Percentiles rank a stretch among this genome's conserved stretches.
These are phyloP conservation scores for Macrotis lagotis DNA, from an alignment of 2,113 vertebrate species.

Conservation along the genomic window DNA sequence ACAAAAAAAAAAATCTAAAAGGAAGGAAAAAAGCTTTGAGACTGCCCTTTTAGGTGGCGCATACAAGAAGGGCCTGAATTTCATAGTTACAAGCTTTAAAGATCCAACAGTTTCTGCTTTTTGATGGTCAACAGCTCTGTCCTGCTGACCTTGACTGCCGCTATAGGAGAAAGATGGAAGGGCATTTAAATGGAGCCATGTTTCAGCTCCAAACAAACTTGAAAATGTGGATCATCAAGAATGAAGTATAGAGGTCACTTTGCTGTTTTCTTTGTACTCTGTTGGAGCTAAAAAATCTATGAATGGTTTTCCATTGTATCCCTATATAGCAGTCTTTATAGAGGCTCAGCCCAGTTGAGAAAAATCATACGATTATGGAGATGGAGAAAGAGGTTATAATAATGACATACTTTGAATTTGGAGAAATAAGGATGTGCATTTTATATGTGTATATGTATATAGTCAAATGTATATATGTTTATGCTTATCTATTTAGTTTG, in stretches of 20 bases:
- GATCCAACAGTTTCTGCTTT: slow-evolving; percentile 78
- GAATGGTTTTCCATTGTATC: slow-evolving; percentile 76
- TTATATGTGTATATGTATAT: not conserved
- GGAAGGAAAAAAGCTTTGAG: slow-evolving; percentile 73
- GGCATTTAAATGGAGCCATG: slow-evolving; percentile 74
- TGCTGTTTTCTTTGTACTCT: slow-evolving; percentile 74
- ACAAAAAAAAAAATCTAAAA: slow-evolving; percentile 74
- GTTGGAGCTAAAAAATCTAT: slow-evolving; percentile 75
- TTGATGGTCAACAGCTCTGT: slow-evolving; percentile 72
- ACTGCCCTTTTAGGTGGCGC: slow-evolving; percentile 68
- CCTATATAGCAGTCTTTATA: slow-evolving; percentile 69
- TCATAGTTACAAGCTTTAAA: slow-evolving; percentile 75
- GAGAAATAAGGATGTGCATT: not conserved
- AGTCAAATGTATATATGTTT: not conserved
- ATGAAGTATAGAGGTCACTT: slow-evolving; percentile 72
- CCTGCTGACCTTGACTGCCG: slow-evolving; percentile 73
- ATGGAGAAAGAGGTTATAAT: slow-evolving; percentile 59
- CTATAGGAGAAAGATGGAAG: slow-evolving; percentile 61
- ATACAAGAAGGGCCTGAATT: slow-evolving; percentile 68
- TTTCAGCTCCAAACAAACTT: slow-evolving; percentile 66
- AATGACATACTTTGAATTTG: not conserved
- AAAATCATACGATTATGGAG: slow-evolving; percentile 67
- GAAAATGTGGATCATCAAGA: slow-evolving; percentile 71
- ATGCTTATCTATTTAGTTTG: not conserved
- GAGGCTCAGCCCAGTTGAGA: slow-evolving; percentile 55